Base-by-base conservation (phyloP, 2,113 vertebrate genomes). In the Phodopus roborovskii region DNA sequence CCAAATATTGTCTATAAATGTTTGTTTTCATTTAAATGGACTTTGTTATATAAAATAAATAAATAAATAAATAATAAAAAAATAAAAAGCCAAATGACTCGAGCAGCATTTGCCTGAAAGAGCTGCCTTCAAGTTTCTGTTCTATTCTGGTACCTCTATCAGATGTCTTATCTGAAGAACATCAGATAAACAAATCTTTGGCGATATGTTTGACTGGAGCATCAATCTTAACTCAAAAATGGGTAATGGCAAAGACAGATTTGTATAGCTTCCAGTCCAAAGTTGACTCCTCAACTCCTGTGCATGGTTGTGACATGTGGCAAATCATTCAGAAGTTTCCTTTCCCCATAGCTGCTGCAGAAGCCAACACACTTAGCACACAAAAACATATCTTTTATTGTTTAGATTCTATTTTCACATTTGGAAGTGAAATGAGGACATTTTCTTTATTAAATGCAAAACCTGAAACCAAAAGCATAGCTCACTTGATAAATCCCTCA, bases 351-450 rank as follows among this genome's bases (percentile, higher is more conserved):
- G 56, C 68, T 22, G 83, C 0, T 68, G 77, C 36, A 75, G 90
- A 75, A 92, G 50, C 16, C 48, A 85, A 88, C 5, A 92, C 9
- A 94, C 16, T 24, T 74, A 36, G 30, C 26, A 30, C 1, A 88
- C 7, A 88, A 42, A 90, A 64, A n/a, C 53, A 22, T 48, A 30
- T 24, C n/a, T 79, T 64, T 62, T 91, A 26, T 71, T 48, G 28
- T 16, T 73, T 71, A 22, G 30, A 89, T 89, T 70, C 28, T 85
- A 74, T 45, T 77, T 11, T 89, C 70, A 78, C 26, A 50, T 60
- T 48, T 95, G 66, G 60, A 93, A 90, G 91, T n/a, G 30, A 95
- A 90, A 93, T n/a, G n/a, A 92, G 33, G 79, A 75, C 13, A 50
- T 64, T 92, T 88, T 70, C 62, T 62, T 94, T 45, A 87, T 22